Evolutionary conservation across 2,888 invertebrate species (phyloP).

Genomic region (Nycteola revayana): DNA sequence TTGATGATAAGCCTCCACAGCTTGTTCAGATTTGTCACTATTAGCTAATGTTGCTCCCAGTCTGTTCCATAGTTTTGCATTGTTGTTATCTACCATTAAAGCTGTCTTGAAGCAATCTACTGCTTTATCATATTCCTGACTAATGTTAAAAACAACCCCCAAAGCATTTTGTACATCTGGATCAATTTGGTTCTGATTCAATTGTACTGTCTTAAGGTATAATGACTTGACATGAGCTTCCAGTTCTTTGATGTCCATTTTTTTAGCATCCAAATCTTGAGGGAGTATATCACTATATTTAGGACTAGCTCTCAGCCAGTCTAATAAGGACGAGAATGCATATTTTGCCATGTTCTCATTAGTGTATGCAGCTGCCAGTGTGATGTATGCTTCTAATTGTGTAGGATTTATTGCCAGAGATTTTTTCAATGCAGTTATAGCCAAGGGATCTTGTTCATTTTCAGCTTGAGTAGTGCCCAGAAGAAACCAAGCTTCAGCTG

Average conservation of each 20-base stretch:
- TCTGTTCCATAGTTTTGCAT: conserved; percentile 97
- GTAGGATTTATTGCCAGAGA: conserved; percentile 90
- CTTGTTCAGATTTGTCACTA: conserved; percentile 96
- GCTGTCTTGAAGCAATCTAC: conserved; percentile 97
- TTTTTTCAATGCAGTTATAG: conserved; percentile 94
- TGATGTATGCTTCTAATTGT: conserved; percentile 92
- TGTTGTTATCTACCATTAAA: conserved; percentile 88
- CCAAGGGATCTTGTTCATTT: conserved; percentile 97
- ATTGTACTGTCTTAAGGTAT: conserved; percentile 90
- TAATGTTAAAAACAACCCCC: conserved; percentile 97
- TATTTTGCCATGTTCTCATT: conserved; percentile 97
- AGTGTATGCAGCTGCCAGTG: conserved; percentile 96
- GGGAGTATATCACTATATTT: conserved; percentile 89
- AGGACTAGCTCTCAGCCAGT: conserved; percentile 90
- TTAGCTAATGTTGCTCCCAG: conserved; percentile 98
- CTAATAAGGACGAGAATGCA: conserved; percentile 91
- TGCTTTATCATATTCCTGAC: conserved; percentile 97
- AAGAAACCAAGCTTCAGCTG: conserved; percentile 92
- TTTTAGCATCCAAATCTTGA: conserved; percentile 67
- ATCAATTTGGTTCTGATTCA: conserved; percentile 89
- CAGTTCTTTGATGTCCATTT: conserved; percentile 69
- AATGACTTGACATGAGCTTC: conserved; percentile 86
- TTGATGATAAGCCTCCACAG: conserved; percentile 96
- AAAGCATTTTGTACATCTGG: conserved; percentile 96
- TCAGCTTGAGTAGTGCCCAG: conserved; percentile 97